phyloP scores from a whole-genome alignment of 2,797 vertebrate genomes.

The Tadarida brasiliensis region DNA sequence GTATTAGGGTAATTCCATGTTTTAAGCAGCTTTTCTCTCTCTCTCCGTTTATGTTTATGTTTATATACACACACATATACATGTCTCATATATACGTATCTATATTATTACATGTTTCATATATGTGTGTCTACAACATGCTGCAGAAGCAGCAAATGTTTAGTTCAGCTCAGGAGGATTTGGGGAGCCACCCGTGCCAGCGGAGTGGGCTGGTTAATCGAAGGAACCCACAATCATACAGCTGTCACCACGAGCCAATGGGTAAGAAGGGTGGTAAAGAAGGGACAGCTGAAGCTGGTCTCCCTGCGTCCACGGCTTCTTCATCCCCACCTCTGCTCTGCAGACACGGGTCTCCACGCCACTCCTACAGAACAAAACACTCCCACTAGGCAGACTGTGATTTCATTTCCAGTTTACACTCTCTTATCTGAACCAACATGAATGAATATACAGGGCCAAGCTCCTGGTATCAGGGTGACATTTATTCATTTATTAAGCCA shows the following conservation, averaged over 20 bases:
- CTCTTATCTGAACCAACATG: background rate
- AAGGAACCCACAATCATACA: background rate
- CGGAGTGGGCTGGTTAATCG: background rate
- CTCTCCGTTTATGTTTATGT: background rate
- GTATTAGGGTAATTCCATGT: background rate
- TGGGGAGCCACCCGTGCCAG: background rate
- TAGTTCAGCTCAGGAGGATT: background rate
- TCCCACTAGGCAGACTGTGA: fast-evolving
- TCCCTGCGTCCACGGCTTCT: background rate
- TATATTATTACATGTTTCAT: background rate
- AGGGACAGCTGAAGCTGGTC: background rate
- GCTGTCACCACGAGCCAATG: background rate
- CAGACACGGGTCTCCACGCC: background rate
- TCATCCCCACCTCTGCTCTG: background rate
- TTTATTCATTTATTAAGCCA: background rate
- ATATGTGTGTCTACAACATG: background rate
- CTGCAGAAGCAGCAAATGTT: background rate
- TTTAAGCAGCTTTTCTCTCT: background rate
- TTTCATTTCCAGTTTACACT: background rate
- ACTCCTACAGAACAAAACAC: background rate
- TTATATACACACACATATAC: background rate
- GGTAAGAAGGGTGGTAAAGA: background rate
- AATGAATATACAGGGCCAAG: background rate
- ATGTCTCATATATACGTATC: no score
- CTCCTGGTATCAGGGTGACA: background rate